Evolutionary conservation across 2,113 vertebrate species (phyloP).

Genomic region (Mungos mungo): DNA sequence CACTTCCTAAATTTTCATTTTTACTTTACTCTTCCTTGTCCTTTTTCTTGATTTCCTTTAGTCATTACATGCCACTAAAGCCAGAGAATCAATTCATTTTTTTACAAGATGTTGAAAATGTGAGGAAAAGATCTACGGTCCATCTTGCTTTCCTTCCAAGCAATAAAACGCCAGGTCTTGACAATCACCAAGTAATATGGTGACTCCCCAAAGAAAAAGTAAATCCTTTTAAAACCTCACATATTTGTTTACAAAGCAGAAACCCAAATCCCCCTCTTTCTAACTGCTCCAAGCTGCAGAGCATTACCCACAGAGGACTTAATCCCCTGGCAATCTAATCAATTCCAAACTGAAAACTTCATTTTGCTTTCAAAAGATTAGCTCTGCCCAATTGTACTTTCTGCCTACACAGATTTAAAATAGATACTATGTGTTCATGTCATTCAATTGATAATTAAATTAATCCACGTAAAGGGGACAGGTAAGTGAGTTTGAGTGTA

Average conservation of each 20-base stretch:
- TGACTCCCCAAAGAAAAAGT: background rate
- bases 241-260: slow-evolving; percentile 53
- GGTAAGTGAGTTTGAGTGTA: background rate
- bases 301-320: background rate
- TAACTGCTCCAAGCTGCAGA: background rate
- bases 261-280: background rate
- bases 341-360: slow-evolving; percentile 40
- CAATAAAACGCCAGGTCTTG: background rate
- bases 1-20: background rate
- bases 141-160: background rate
- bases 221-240: slow-evolving; percentile 45
- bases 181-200: background rate
- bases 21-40: background rate
- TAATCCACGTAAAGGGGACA: background rate
- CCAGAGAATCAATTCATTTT: background rate
- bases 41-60: background rate
- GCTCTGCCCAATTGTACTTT: background rate
- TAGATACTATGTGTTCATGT: background rate
- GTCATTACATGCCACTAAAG: background rate
- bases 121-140: background rate
- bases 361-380: slow-evolving; percentile 47
- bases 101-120: background rate
- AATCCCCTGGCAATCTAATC: slow-evolving; percentile 9
- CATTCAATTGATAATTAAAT: background rate
- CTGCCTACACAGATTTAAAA: background rate